Evolutionary conservation across 2,888 invertebrate genomes (phyloP).

Genomic region (Lasiommata megera): DNA sequence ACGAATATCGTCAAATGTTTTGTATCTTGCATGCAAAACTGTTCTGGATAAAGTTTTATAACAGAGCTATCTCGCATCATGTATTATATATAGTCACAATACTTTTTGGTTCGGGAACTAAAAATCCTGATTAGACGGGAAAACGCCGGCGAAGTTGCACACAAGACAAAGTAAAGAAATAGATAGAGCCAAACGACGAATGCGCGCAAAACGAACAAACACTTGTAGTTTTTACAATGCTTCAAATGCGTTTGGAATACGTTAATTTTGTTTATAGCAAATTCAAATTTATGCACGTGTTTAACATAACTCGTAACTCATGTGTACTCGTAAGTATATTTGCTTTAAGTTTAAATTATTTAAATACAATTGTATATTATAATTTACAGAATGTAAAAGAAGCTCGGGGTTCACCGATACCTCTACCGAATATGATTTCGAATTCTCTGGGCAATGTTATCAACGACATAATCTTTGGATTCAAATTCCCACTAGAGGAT

Average conservation of each 20-base stretch:
- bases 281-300: not conserved
- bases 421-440: conserved; percentile 80
- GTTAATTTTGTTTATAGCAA: not conserved
- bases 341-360: not conserved
- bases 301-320: no score
- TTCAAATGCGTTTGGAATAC: not conserved
- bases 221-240: not conserved
- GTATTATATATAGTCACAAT: no score
- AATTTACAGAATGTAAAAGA: conserved; percentile 56
- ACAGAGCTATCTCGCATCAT: no score
- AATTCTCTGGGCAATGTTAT: conserved; percentile 89
- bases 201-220: not conserved
- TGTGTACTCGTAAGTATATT: no score
- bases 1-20: no score
- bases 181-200: not conserved
- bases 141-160: not conserved
- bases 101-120: no score
- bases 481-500: conserved; percentile 85
- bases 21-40: no score
- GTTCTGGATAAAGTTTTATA: no score
- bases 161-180: not conserved
- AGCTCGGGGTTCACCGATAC: conserved; percentile 49
- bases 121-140: no score
- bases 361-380: not conserved
- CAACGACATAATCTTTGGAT: conserved; percentile 89